Evolutionary conservation across 2,888 invertebrate genomes (phyloP).

Genomic region (Hypercompe scribonia): DNA sequence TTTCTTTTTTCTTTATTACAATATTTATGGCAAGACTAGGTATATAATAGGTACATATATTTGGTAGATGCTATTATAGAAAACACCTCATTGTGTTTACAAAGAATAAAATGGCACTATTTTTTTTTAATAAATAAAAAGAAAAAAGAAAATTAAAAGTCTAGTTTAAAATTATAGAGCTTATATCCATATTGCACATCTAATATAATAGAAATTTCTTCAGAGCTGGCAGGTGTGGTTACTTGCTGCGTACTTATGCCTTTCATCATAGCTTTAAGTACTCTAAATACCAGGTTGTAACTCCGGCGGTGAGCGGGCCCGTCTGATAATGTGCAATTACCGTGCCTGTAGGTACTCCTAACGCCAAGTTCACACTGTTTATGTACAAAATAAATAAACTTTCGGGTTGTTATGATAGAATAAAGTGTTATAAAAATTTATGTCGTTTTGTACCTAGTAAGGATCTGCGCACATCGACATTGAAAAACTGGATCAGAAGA

Average conservation of each 20-base stretch:
- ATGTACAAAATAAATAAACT: neutral
- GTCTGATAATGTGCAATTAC: neutral
- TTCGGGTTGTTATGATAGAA: too few species aligned
- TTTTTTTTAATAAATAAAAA: too few species aligned
- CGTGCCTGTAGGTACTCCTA: neutral
- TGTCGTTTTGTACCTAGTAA: too few species aligned
- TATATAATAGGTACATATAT: too few species aligned
- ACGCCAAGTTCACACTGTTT: neutral
- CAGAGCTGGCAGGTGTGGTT: neutral
- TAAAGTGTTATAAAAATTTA: neutral
- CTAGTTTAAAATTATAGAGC: too few species aligned
- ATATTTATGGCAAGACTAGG: too few species aligned
- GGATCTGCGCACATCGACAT: too few species aligned
- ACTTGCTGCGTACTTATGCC: neutral
- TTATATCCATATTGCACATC: too few species aligned
- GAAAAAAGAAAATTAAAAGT: too few species aligned
- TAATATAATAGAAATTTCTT: neutral
- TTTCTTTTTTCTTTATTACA: too few species aligned
- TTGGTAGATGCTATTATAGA: neutral
- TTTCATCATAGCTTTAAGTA: neutral
- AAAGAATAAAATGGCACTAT: neutral
- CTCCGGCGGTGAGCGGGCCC: neutral
- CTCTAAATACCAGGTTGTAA: neutral
- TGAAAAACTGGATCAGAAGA: too few species aligned
- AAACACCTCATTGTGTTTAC: neutral